Conservation (phyloP, 2,113 vertebrate genomes). For the Notarius lentiginosus region DNA sequence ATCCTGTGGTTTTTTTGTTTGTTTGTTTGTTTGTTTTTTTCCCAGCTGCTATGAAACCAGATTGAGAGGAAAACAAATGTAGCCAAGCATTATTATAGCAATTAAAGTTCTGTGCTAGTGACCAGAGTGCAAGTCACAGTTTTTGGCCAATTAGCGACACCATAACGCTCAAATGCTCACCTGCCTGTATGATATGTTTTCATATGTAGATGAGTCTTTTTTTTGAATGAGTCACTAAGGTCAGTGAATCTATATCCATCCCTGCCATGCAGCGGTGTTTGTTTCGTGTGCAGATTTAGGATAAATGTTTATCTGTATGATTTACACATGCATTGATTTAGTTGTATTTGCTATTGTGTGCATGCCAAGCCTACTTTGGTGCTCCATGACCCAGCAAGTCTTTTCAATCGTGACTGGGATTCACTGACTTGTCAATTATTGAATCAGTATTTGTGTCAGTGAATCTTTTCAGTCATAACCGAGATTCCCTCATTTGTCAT, state of each 20-base stretch:
- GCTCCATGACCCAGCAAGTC: background rate
- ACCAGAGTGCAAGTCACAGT: background rate
- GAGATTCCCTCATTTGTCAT: background rate
- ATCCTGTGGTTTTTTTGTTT: background rate
- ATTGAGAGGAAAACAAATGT: slow-evolving; percentile 9
- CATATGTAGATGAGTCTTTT: background rate
- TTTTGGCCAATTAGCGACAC: background rate
- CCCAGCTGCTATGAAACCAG: slow-evolving; percentile 28
- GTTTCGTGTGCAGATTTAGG: background rate
- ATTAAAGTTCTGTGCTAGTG: background rate
- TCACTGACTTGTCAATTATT: background rate
- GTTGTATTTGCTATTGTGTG: background rate
- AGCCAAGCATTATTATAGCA: slow-evolving; percentile 2
- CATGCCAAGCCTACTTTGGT: background rate
- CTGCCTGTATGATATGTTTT: background rate
- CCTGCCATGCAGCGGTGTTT: background rate
- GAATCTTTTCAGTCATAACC: background rate
- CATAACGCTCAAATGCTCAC: background rate
- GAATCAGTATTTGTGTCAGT: background rate
- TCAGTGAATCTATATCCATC: background rate
- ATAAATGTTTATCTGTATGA: background rate
- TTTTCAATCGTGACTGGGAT: background rate
- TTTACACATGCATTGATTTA: background rate
- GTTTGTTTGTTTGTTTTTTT: background rate
- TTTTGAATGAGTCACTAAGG: background rate